Evolutionary conservation across 2,888 invertebrate genomes (phyloP), one percentile per base, ranked within the genome.

Genomic region (Sphecodes monilicornis): DNA sequence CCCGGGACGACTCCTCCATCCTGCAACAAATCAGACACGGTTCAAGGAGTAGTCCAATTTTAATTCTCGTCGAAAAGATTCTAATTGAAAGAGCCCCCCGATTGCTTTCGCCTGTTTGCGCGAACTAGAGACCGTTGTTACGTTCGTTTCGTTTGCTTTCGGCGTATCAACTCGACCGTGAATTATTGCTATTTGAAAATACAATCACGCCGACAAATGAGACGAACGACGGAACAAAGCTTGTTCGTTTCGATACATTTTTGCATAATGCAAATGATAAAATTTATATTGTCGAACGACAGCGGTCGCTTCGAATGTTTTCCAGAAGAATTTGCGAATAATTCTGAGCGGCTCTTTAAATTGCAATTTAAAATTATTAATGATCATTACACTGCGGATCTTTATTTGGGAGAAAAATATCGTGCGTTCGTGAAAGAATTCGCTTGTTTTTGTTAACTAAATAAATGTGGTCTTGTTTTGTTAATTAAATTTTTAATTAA

Each of bases 1-100:
- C 96, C 89, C 97, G 96, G 90, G 97, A 97, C 88, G 97, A 97
- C 95, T 97, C 97, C 95, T 97, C 97, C 97, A 97, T 97, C 95
- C 97, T 97, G 96, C 71, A 87, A 96, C 86, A 94, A 93, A 92
- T 78, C 78, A 82, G 72, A 82, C 46, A 64, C 75, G 73, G 76
- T 82, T 87, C 68, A 86, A 84, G 73, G 41, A 72, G 75, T 78
- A 73, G 80, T 75, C 74, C 72, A 79, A 84, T 85, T 91, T 90
- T 86, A 86, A 90, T 91, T 86, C 89, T 39, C 75, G 81, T 70
- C 86, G 85, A 87, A 85, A 87, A 81, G 87, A 81, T 82, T 87
- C 80, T 81, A 85, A 82, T 85, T 87, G 87, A 89, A 90, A 75
- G 74, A 72, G 60, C 60, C 41, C 22, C 18, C 1, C 66, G 70